These are phyloP conservation scores for Boleophthalmus pectinirostris DNA, from an alignment of 2,113 vertebrate genomes.

Conservation along the genomic window DNA sequence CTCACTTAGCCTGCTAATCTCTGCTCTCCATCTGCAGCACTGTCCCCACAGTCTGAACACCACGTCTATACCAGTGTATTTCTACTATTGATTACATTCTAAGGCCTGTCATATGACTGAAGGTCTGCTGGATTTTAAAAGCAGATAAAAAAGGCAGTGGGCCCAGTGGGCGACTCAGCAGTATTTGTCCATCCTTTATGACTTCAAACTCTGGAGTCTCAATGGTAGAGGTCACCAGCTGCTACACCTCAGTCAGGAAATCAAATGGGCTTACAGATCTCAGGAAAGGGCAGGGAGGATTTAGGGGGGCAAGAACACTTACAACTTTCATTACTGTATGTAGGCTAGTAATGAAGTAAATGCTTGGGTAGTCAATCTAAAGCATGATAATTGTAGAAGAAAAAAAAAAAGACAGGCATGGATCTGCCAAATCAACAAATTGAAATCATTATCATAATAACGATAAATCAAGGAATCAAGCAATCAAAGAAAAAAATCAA, in stretches of 20 bases:
- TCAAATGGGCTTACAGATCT: conserved; percentile 47
- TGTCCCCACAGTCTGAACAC: conserved; percentile 31
- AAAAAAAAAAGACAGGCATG: too few species aligned
- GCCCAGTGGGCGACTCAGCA: conserved; percentile 61
- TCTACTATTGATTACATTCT: conserved; percentile 60
- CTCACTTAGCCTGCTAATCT: conserved; percentile 46
- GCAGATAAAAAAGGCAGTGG: conserved; percentile 37
- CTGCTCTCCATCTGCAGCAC: conserved; percentile 32
- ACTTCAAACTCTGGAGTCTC: conserved; percentile 38
- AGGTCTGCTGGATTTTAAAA: conserved; percentile 38
- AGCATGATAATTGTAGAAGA: too few species aligned
- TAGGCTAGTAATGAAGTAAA: neutral
- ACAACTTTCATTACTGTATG: neutral
- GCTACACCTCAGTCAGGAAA: conserved; percentile 53
- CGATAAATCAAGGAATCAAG: too few species aligned
- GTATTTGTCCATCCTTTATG: conserved; percentile 24
- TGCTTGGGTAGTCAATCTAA: too few species aligned
- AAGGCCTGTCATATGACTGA: conserved; percentile 40
- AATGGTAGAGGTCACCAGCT: conserved; percentile 59
- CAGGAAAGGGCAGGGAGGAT: conserved; percentile 60
- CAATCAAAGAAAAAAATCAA: too few species aligned
- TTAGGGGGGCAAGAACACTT: conserved; percentile 36
- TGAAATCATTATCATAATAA: too few species aligned
- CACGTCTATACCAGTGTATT: conserved; percentile 41
- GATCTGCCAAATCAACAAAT: too few species aligned